Percentiles rank a stretch among this genome's conserved stretches.
phyloP scores from a whole-genome alignment of 2,113 vertebrate species.

The Anarhynchus alexandrinus region DNA sequence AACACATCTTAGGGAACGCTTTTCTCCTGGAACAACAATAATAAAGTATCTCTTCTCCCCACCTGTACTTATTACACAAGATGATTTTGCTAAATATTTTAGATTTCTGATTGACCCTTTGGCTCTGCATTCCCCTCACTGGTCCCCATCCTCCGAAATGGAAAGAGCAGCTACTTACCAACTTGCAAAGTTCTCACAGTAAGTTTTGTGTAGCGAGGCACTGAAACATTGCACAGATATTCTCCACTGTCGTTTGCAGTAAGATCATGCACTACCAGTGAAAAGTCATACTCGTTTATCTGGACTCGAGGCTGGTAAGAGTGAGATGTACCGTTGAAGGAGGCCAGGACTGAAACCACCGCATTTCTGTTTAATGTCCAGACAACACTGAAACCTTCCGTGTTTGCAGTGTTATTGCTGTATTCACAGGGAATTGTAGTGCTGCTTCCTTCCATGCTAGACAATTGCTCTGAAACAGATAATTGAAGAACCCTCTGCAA shows the following conservation, averaged over 20 bases:
- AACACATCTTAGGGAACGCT: background rate
- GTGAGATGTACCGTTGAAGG: constrained; percentile 8
- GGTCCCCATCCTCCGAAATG: background rate
- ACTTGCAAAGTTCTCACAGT: background rate
- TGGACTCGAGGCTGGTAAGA: background rate
- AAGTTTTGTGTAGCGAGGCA: constrained; percentile 27
- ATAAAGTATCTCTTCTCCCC: background rate
- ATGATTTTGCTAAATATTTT: background rate
- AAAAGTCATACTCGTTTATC: background rate
- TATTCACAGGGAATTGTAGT: background rate
- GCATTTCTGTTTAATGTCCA: constrained; percentile 11
- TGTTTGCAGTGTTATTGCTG: background rate
- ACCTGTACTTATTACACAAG: background rate
- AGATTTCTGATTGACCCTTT: background rate
- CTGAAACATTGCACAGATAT: constrained; percentile 59
- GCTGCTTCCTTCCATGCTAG: background rate
- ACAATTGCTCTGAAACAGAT: constrained; percentile 27
- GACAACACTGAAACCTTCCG: background rate
- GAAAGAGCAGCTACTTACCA: constrained; percentile 17
- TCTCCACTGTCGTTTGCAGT: background rate
- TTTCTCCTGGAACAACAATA: background rate
- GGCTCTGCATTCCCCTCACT: background rate
- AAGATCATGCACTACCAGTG: background rate
- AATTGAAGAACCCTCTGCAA: background rate
- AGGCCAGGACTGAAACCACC: background rate